Conservation (phyloP, 2,113 vertebrate genomes). For the Thunnus thynnus region DNA sequence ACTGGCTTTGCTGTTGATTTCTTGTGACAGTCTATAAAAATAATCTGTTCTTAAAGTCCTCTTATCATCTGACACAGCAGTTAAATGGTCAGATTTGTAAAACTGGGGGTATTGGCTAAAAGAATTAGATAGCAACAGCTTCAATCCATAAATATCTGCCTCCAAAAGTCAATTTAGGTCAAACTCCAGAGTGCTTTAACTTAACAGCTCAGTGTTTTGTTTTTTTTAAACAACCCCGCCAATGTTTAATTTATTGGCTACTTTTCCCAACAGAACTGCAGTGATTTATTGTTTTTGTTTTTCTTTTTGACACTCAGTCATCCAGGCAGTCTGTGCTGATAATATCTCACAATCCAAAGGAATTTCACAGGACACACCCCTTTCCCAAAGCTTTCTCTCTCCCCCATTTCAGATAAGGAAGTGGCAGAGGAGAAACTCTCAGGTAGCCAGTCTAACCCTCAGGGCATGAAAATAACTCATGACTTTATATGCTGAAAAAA, state of each 20-base stretch:
- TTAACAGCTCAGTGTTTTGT: not conserved
- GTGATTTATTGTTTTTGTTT: conserved; percentile 9
- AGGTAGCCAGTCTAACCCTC: conserved; percentile 56
- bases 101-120: not conserved
- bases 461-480: conserved; percentile 37
- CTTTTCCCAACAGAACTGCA: not conserved
- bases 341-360: conserved; percentile 70
- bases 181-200: not conserved
- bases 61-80: too few relatives aligned
- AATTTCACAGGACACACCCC: conserved; percentile 75
- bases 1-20: not conserved
- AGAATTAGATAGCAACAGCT: not conserved
- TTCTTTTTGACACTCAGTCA: conserved; percentile 30
- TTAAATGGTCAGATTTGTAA: too few relatives aligned
- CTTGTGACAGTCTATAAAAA: not conserved
- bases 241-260: not conserved
- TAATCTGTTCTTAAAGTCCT: too few relatives aligned
- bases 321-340: conserved; percentile 53
- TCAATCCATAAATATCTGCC: not conserved
- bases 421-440: conserved; percentile 45
- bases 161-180: not conserved
- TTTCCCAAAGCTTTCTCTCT: conserved; percentile 24
- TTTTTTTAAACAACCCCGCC: not conserved
- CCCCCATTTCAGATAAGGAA: conserved; percentile 67
- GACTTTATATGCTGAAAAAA: too few relatives aligned